phyloP scores from a whole-genome alignment of 2,888 invertebrate species.

The Pteria penguin region DNA sequence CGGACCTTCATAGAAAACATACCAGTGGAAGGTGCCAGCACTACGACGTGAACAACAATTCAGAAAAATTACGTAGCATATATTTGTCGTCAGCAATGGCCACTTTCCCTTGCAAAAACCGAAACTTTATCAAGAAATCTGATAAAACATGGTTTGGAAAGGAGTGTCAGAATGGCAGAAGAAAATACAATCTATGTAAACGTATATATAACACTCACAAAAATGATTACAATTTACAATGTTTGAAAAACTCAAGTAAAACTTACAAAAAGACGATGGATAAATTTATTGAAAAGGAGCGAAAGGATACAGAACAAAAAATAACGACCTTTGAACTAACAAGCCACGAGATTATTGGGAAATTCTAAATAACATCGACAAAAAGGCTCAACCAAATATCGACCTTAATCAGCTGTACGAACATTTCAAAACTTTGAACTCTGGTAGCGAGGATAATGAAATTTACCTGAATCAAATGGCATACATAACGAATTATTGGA shows the following conservation, averaged over 20 bases:
- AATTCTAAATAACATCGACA: neutral
- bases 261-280: conserved; percentile 1
- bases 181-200: too few species aligned
- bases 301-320: neutral
- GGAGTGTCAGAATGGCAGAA: conserved; percentile 27
- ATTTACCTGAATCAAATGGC: neutral
- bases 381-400: too few species aligned
- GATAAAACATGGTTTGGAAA: too few species aligned
- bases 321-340: neutral
- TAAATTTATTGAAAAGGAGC: neutral
- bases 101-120: too few species aligned
- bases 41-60: too few species aligned
- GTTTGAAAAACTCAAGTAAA: conserved; percentile 11
- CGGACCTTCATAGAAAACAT: too few species aligned
- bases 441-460: neutral
- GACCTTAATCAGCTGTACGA: neutral
- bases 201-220: too few species aligned
- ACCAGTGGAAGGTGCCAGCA: too few species aligned
- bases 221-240: too few species aligned
- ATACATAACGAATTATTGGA: conserved; percentile 19
- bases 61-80: too few species aligned
- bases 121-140: too few species aligned
- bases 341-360: conserved; percentile 14
- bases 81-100: too few species aligned
- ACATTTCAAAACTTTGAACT: neutral